Evolutionary conservation across 2,888 invertebrate species (phyloP), one percentile per base, ranked within the genome.

Genomic region (Ferrisia virgata): DNA sequence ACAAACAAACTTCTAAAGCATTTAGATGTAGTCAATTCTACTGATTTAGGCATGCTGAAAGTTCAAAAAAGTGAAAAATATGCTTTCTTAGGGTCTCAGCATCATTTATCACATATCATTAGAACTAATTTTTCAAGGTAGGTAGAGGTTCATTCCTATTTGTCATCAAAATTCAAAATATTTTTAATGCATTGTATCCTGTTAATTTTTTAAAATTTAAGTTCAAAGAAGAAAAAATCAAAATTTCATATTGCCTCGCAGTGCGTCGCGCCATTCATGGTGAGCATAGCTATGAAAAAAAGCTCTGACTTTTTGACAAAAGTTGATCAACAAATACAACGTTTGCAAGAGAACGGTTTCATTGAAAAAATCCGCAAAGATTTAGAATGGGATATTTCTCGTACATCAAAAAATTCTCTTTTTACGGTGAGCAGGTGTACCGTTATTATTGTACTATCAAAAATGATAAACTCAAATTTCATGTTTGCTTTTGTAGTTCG

Each of bases 21-120:
- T 87, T 88, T 94, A 85, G 94, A 94, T 87, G 90, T 92, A 18
- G 92, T 95, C 1, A 90, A 92, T 0, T 90, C 91, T 79, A 89
- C 94, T 1, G 91, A 91, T 86, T 90, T 92, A 13, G 95, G 95
- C 0, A 91, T 95, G 5, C 91, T 90, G 80, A 94, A 94, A 87
- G 93, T 93, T 0, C 94, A 94, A 0, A 91, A 91, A 86, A 93
- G 94, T 3, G 94, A 93, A 87, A 92, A 93, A 0, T 94, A 94
- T 87, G 93, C 95, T 0, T 94, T 94, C 87, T 89, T 95, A 0
- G 94, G 94, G 11, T 94, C 95, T 0, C 89, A 90, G 86, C 91
- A 92, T n/a, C 92, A 93, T 87, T 89, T 95, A 15, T 92, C 93
- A 87, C 94, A 93, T 87, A 90, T 94, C 82, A 91, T 94, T 0